Base-by-base conservation (phyloP, 1,140 invertebrate genomes). In the Leptinotarsa undecemlineata region DNA sequence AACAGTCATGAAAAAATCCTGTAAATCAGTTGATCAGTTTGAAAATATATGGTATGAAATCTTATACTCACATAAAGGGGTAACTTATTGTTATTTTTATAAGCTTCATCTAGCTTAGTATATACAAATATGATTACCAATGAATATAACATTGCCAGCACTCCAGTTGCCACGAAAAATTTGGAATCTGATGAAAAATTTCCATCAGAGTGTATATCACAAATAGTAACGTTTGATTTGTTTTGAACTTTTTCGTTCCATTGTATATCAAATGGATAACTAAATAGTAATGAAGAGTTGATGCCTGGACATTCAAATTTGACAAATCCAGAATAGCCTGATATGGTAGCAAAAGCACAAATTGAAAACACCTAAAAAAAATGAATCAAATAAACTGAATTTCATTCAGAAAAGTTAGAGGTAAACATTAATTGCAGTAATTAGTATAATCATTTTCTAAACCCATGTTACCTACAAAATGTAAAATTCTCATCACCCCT, bases 151-250 rank as follows among this genome's bases (percentile, higher is more conserved):
- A 92, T 88, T 11, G 90, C 87, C 20, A 93, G 84, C 17, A 92
- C 91, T 33, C 91, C 91, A 74, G 90, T 89, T 48, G 91, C 89
- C 17, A 93, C 92, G 84, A 90, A 93, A 85, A 92, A 92, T 82
- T 90, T 86, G 0, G 91, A 87, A 83, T 90, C 87, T 19, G 89
- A 88, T 63, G 87, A 88, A 77, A 87, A 88, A 80, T 90, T 86
- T 72, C 87, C 88, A 57, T 69, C 72, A 48, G 84, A 73, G 2
- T 73, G 68, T 23, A 74, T 68, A 15, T 15, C 3, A 48, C 71
- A 72, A 66, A 67, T 74, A 42, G 68, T 74, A 60, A 73, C 78
- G 57, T 74, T 74, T 14, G 47, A 72, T 19, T 75, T 17, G 71
- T 75, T 66, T n/a, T 73, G 14, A 57, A 57, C 1, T 57, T n/a